Base-by-base conservation (phyloP, 2,797 vertebrate genomes). In the Trematomus bernacchii region DNA sequence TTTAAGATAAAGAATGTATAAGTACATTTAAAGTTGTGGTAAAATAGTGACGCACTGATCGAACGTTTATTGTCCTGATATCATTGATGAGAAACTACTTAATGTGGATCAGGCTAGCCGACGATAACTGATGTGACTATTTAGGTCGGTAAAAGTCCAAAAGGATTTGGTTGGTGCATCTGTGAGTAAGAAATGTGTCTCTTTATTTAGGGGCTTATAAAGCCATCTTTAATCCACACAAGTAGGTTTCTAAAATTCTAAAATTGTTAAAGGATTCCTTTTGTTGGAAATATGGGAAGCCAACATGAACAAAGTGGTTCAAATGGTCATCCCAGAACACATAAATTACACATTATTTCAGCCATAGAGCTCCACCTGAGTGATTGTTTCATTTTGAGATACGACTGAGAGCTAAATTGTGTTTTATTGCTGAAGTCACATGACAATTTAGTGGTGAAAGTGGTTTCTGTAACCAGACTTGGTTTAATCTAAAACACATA, bases 281-380 rank as follows among this genome's bases (percentile, higher is more conserved):
- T 43, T 50, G 21, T 6, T 57, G 11, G 46, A 54, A 37, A 27
- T 33, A 63, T 63, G 46, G 11, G 16, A 51, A n/a, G 40, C 5
- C 30, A 53, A 42, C 19, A 50, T 63, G 52, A 77, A 19, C 53
- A 60, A 66, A 67, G 12, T 2, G 8, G 40, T 73, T 63, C 30
- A 51, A 42, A 40, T 63, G 30, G 40, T 62, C 19, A 66, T n/a
- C 33, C 14, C 18, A n/a, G 43, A 40, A 67, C 55, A 19, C 52
- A 68, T 62, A 16, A 69, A 66, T 66, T 27, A 54, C 57, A 63
- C 4, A 50, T 16, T 33, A 3, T 40, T 48, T 5, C 6, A 70
- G 40, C 42, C 44, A 10, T 33, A 65, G n/a, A 55, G 30, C 73
- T 52, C n/a, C 27, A 54, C 14, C 37, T 42, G 47, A 66, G 48